A percentile compares a stretch with the other conserved stretches of the same genome.
Evolutionary conservation across 92 coral and sea anemone genomes (phyloP).

Genomic region (Phenganax subtilis): DNA sequence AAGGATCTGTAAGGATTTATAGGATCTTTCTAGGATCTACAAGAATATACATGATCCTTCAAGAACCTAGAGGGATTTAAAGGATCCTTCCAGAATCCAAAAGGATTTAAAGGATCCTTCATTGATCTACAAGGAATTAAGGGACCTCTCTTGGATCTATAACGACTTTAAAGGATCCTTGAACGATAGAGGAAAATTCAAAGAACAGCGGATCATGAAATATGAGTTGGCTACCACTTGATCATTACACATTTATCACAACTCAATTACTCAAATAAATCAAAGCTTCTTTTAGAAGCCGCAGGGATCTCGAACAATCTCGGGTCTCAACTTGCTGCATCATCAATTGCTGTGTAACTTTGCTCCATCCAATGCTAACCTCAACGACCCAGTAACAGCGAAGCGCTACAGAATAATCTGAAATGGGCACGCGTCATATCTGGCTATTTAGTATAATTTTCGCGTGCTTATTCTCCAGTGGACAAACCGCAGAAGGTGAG

Average conservation of each 20-base stretch:
- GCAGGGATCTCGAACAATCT: constrained; percentile 19
- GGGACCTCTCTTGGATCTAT: too few species aligned
- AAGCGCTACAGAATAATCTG: constrained; percentile 2
- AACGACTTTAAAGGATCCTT: too few species aligned
- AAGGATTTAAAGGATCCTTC: too few species aligned
- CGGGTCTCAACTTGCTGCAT: constrained; percentile 3
- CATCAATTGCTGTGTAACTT: not conserved
- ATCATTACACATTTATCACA: not conserved
- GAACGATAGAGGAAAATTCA: not conserved
- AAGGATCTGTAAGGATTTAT: too few species aligned
- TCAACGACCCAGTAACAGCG: not conserved
- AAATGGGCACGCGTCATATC: constrained; percentile 10
- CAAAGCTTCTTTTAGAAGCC: constrained; percentile 38
- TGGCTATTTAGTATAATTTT: not conserved
- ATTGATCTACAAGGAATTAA: too few species aligned
- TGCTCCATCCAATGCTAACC: constrained; percentile 1
- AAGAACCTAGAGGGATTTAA: too few species aligned
- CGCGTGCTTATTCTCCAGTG: constrained; percentile 1
- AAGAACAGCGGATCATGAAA: not conserved
- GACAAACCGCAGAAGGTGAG: constrained; percentile 20
- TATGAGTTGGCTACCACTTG: constrained; percentile 1
- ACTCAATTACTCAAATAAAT: not conserved
- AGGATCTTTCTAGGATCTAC: too few species aligned
- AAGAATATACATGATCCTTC: too few species aligned
- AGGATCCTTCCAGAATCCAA: too few species aligned